Percentiles rank a stretch among this genome's conserved stretches.
phyloP scores from a whole-genome alignment of 37 sponge, comb jelly and placozoan genomes.

The Agelas oroides region DNA sequence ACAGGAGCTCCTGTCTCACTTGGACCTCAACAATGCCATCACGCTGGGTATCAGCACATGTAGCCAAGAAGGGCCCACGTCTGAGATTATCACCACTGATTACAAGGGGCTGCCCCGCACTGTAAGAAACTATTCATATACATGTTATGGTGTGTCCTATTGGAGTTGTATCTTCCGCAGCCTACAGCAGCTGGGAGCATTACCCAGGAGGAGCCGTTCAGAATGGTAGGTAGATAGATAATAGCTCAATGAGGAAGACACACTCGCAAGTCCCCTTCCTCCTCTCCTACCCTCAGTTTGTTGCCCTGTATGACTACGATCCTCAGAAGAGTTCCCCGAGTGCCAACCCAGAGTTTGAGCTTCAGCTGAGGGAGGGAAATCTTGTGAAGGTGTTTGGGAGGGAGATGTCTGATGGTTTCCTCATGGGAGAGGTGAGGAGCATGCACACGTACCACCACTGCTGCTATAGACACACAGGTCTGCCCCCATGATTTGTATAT shows the following conservation, averaged over 20 bases:
- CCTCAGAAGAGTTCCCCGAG: conserved; percentile 45
- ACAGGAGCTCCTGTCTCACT: neutral
- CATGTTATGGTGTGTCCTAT: too few species aligned
- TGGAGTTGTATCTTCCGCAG: neutral
- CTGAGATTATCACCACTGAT: neutral
- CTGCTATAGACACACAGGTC: too few species aligned
- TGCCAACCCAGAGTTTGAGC: conserved; percentile 58
- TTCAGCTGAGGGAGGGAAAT: conserved; percentile 44
- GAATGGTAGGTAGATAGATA: conserved; percentile 19
- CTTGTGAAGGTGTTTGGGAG: conserved; percentile 21
- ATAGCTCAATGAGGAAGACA: too few species aligned
- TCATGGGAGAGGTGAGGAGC: conserved; percentile 54
- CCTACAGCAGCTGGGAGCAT: neutral
- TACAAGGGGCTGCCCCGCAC: neutral
- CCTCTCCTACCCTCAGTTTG: conserved; percentile 52
- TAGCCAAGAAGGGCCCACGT: conserved; percentile 3
- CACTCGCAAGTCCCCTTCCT: too few species aligned
- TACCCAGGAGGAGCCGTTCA: neutral
- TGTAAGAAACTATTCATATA: too few species aligned
- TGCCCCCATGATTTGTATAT: too few species aligned
- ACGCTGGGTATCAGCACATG: conserved; percentile 17
- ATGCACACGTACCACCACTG: too few species aligned
- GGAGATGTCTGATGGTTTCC: conserved; percentile 51
- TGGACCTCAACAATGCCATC: neutral
- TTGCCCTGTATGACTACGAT: conserved; percentile 79